Conservation (phyloP, 2,888 invertebrate species). For the Cryptops parisi region DNA sequence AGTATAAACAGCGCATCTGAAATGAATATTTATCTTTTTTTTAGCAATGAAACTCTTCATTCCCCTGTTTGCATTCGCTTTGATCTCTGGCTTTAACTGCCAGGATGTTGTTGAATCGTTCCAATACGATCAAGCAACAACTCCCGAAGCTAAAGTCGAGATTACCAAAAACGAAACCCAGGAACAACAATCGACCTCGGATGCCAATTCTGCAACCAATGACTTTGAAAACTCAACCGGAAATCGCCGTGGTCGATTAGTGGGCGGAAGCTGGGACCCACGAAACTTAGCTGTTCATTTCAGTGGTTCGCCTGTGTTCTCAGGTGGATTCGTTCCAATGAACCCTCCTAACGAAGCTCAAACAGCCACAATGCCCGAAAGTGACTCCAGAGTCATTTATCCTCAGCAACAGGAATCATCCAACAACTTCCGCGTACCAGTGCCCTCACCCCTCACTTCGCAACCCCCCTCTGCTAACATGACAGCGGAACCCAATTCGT, state of each 20-base stretch:
- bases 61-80: too few species aligned
- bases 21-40: too few species aligned
- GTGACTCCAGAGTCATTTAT: background rate
- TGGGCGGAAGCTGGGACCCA: constrained; percentile 11
- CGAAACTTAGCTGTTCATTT: constrained; percentile 10
- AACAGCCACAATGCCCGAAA: background rate
- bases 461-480: background rate
- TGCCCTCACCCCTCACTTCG: background rate
- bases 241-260: constrained; percentile 5
- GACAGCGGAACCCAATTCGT: background rate
- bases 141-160: too few species aligned
- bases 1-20: too few species aligned
- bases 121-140: too few species aligned
- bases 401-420: background rate
- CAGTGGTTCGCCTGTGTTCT: constrained; percentile 10
- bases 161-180: too few species aligned
- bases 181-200: too few species aligned
- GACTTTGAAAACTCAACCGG: background rate
- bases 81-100: too few species aligned
- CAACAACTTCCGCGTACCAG: background rate
- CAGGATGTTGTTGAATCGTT: too few species aligned
- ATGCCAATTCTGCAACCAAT: background rate
- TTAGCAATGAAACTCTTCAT: too few species aligned
- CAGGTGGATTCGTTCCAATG: constrained; percentile 7
- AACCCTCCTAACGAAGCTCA: background rate